A percentile compares a stretch with the other conserved stretches of the same genome.
Evolutionary conservation across 2,113 vertebrate genomes (phyloP).

Genomic region (Oplegnathus fasciatus): DNA sequence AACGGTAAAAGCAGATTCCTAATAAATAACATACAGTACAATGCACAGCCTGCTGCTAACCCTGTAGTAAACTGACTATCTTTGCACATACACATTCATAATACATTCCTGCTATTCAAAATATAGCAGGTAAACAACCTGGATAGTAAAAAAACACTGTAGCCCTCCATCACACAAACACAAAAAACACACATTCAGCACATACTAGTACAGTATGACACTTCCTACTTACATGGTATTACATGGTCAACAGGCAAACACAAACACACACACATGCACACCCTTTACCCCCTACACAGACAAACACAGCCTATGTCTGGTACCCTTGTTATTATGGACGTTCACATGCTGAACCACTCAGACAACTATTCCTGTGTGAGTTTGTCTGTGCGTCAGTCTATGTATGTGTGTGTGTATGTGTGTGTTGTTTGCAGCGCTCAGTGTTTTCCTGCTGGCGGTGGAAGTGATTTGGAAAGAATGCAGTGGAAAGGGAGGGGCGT

Average conservation of each 20-base stretch:
- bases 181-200: slow-evolving; percentile 56
- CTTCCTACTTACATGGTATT: slow-evolving; percentile 57
- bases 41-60: background rate
- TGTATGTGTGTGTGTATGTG: slow-evolving; percentile 18
- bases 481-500: slow-evolving; percentile 74
- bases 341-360: slow-evolving; percentile 81
- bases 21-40: background rate
- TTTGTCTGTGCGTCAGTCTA: slow-evolving; percentile 36
- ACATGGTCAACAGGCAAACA: slow-evolving; percentile 52
- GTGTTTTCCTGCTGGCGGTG: slow-evolving; percentile 75
- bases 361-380: slow-evolving; percentile 73
- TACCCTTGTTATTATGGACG: slow-evolving; percentile 74
- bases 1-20: background rate
- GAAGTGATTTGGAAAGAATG: slow-evolving; percentile 87
- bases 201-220: slow-evolving; percentile 16
- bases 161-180: slow-evolving; percentile 1
- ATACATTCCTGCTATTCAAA: background rate
- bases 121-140: slow-evolving; percentile 16
- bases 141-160: background rate
- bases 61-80: background rate
- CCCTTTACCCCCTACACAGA: slow-evolving; percentile 63
- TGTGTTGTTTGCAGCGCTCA: slow-evolving; percentile 55
- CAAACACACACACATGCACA: slow-evolving; percentile 45
- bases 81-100: no score
- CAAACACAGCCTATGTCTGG: slow-evolving; percentile 76